These are phyloP conservation scores for Mylabris sibirica DNA, from an alignment of 2,888 invertebrate species.

Conservation along the genomic window DNA sequence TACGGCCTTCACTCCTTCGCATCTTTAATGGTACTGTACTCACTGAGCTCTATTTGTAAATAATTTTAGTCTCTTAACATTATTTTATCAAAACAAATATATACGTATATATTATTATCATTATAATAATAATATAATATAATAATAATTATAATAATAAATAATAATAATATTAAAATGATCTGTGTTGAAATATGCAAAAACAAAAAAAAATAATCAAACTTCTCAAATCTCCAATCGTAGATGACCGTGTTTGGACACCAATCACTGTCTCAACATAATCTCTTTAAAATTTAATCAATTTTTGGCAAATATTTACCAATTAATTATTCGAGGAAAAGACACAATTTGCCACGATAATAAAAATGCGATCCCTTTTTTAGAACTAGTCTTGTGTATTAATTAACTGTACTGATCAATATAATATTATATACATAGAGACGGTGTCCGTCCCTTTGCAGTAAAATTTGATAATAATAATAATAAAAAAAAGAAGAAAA, in stretches of 20 bases:
- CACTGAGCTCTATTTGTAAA: constrained; percentile 60
- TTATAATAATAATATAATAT: constrained; percentile 3
- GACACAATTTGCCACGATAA: constrained; percentile 25
- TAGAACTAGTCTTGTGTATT: constrained; percentile 10
- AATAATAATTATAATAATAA: constrained; percentile 7
- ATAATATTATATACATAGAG: constrained; percentile 5
- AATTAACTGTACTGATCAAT: constrained; percentile 12
- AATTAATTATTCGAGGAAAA: not conserved
- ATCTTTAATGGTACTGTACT: constrained; percentile 46
- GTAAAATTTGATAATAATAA: constrained; percentile 3
- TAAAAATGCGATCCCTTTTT: constrained; percentile 6
- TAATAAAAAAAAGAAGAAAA: not conserved
- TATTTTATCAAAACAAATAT: constrained; percentile 58
- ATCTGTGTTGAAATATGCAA: constrained; percentile 10
- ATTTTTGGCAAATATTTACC: constrained; percentile 9
- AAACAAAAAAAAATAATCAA: not conserved
- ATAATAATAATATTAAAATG: constrained; percentile 4
- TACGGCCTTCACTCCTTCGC: constrained; percentile 8
- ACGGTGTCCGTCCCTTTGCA: constrained; percentile 14
- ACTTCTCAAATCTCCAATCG: constrained; percentile 19
- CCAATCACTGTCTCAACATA: not conserved
- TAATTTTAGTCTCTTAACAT: constrained; percentile 54
- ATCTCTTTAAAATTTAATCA: not conserved
- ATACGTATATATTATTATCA: constrained; percentile 54
- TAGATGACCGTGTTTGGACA: constrained; percentile 2